Percentiles rank a stretch among this genome's conserved stretches.
These are phyloP conservation scores for Noturus placidus DNA, from an alignment of 2,113 vertebrate genomes.

Conservation along the genomic window DNA sequence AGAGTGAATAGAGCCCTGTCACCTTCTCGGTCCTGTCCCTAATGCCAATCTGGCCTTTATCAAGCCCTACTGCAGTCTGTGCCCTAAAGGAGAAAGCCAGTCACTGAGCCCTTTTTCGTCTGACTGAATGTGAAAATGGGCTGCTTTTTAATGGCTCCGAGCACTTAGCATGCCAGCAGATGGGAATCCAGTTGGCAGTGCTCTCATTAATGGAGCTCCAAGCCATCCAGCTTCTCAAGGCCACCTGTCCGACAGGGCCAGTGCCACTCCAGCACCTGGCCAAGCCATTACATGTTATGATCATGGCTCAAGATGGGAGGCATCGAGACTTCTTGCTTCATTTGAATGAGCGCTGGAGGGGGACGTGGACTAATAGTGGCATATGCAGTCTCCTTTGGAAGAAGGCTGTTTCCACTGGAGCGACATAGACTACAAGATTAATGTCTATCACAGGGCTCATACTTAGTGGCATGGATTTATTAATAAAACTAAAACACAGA, in stretches of 20 bases:
- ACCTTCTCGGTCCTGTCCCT: slow-evolving; percentile 3
- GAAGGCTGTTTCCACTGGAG: slow-evolving; percentile 22
- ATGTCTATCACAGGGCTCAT: slow-evolving; percentile 8
- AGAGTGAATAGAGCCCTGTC: not conserved
- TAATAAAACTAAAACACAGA: slow-evolving; percentile 6
- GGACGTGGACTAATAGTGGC: slow-evolving; percentile 51
- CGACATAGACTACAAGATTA: slow-evolving; percentile 24
- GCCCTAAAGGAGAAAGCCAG: slow-evolving; percentile 31
- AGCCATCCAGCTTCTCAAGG: slow-evolving; percentile 61
- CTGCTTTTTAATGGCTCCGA: slow-evolving; percentile 70
- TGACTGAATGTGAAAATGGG: slow-evolving; percentile 62
- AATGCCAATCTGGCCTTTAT: slow-evolving; percentile 36
- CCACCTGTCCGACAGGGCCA: slow-evolving; percentile 74
- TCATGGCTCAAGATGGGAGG: slow-evolving; percentile 69
- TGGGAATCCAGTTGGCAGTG: slow-evolving; percentile 70
- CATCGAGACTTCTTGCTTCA: slow-evolving; percentile 60
- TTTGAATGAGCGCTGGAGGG: slow-evolving; percentile 52
- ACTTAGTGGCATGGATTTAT: not conserved
- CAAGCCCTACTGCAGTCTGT: slow-evolving; percentile 36
- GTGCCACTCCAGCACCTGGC: slow-evolving; percentile 72
- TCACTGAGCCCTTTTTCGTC: slow-evolving; percentile 54
- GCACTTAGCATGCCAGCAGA: slow-evolving; percentile 69
- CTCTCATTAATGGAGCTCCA: slow-evolving; percentile 69
- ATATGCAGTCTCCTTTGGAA: slow-evolving; percentile 49
- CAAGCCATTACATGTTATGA: slow-evolving; percentile 67